Evolutionary conservation across 2,888 invertebrate species (phyloP).

Genomic region (Orthosia gothica): DNA sequence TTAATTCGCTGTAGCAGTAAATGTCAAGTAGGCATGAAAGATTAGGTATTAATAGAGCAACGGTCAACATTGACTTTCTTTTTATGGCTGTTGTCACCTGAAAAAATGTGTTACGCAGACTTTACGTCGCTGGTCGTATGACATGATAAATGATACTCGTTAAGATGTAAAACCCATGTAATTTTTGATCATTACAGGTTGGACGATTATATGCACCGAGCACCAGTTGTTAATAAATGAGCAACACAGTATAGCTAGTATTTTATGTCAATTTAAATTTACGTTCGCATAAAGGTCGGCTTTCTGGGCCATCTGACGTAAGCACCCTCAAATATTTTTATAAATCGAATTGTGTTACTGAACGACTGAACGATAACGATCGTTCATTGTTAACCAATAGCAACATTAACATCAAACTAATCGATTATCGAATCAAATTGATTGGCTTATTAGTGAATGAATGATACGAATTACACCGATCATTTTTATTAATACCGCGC

Average conservation of each 20-base stretch:
- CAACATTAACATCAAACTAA: constrained; percentile 57
- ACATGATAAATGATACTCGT: constrained; percentile 13
- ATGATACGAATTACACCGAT: constrained; percentile 50
- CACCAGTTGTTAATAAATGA: constrained; percentile 52
- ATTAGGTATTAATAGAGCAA: constrained; percentile 6
- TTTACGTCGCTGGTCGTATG: not conserved
- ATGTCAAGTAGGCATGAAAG: not conserved
- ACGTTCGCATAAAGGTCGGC: constrained; percentile 71
- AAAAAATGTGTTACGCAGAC: constrained; percentile 4
- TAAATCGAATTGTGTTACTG: constrained; percentile 57
- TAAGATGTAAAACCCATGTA: constrained; percentile 23
- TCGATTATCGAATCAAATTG: constrained; percentile 62
- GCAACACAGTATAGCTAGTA: constrained; percentile 32
- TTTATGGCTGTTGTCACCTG: not conserved
- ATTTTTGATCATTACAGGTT: constrained; percentile 43
- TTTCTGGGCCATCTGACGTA: constrained; percentile 78
- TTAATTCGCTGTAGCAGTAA: constrained; percentile 22
- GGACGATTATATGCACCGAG: constrained; percentile 17
- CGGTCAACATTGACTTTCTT: constrained; percentile 11
- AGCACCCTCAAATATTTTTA: constrained; percentile 61
- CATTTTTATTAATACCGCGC: constrained; percentile 55
- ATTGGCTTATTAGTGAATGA: constrained; percentile 65
- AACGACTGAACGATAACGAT: constrained; percentile 59
- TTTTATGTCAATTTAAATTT: constrained; percentile 71
- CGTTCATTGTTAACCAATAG: constrained; percentile 62